Evolutionary conservation across 2,888 invertebrate genomes (phyloP).

Genomic region (Dascillus cervinus): DNA sequence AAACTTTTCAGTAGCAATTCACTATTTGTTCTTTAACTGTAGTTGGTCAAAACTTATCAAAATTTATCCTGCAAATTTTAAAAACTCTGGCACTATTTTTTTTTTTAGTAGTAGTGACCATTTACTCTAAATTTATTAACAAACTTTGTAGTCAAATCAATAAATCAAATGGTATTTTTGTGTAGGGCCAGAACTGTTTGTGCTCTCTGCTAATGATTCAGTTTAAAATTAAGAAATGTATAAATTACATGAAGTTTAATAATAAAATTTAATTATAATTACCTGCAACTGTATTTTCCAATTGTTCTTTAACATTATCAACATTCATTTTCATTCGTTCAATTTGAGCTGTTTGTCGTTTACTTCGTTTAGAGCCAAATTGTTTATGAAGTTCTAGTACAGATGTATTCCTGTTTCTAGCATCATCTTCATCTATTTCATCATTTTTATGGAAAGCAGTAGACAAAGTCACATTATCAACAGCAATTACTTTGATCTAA

Average conservation of each 20-base stretch:
- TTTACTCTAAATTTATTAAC: too few relatives aligned
- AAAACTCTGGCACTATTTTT: too few relatives aligned
- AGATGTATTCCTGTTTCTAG: slow-evolving; percentile 19
- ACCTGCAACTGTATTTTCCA: slow-evolving; percentile 49
- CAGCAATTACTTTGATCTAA: slow-evolving; percentile 17
- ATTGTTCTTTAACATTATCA: slow-evolving; percentile 49
- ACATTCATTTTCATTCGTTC: slow-evolving; percentile 53
- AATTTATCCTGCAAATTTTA: too few relatives aligned
- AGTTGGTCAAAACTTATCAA: too few relatives aligned
- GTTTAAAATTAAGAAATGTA: slow-evolving; percentile 2
- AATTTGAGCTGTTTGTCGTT: slow-evolving; percentile 51
- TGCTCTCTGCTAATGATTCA: too few relatives aligned
- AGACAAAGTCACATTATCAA: slow-evolving; percentile 15
- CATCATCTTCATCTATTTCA: slow-evolving; percentile 9
- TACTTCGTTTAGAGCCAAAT: slow-evolving; percentile 58
- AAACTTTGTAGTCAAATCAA: too few relatives aligned
- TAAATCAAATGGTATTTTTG: too few relatives aligned
- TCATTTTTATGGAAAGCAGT: slow-evolving; percentile 11
- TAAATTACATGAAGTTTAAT: not conserved
- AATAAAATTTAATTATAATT: slow-evolving; percentile 15
- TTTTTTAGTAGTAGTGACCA: too few relatives aligned
- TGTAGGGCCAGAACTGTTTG: too few relatives aligned
- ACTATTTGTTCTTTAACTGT: too few relatives aligned
- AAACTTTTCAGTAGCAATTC: too few relatives aligned
- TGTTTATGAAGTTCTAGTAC: slow-evolving; percentile 48